phyloP scores from a whole-genome alignment of 2,888 invertebrate genomes.

The Drosophila borborema region DNA sequence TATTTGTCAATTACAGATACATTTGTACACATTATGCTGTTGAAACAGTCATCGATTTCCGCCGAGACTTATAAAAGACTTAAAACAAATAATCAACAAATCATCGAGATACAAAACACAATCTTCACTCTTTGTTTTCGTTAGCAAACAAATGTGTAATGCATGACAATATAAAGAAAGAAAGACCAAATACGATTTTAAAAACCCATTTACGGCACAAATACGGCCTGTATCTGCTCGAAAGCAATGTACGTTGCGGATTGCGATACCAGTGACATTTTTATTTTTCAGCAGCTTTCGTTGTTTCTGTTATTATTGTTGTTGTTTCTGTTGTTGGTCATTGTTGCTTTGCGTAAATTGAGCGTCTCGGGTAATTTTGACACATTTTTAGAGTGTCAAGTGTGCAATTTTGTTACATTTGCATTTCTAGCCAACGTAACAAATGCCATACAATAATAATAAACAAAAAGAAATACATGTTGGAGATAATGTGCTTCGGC shows the following conservation, averaged over 20 bases:
- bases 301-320: conserved; percentile 18
- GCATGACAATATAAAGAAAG: conserved; percentile 53
- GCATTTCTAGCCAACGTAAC: conserved; percentile 52
- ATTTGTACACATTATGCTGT: conserved; percentile 9
- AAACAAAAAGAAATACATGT: conserved; percentile 11
- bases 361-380: conserved; percentile 52
- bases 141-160: conserved; percentile 34
- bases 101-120: conserved; percentile 45
- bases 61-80: conserved; percentile 37
- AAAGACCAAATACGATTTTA: conserved; percentile 53
- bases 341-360: conserved; percentile 59
- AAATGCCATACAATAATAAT: conserved; percentile 2
- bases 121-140: conserved; percentile 19
- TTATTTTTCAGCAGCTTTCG: conserved; percentile 17
- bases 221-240: conserved; percentile 39
- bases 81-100: conserved; percentile 47
- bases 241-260: conserved; percentile 58
- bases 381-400: conserved; percentile 66
- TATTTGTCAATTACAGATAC: conserved; percentile 25
- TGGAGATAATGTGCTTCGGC: conserved; percentile 28
- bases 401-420: conserved; percentile 70
- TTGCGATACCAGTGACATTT: conserved; percentile 51
- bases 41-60: conserved; percentile 40
- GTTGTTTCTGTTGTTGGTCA: conserved; percentile 11
- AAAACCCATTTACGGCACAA: conserved; percentile 52